Percentiles rank a stretch among this genome's conserved stretches.
phyloP scores from a whole-genome alignment of 1,140 invertebrate genomes.

The Calephelis nemesis region DNA sequence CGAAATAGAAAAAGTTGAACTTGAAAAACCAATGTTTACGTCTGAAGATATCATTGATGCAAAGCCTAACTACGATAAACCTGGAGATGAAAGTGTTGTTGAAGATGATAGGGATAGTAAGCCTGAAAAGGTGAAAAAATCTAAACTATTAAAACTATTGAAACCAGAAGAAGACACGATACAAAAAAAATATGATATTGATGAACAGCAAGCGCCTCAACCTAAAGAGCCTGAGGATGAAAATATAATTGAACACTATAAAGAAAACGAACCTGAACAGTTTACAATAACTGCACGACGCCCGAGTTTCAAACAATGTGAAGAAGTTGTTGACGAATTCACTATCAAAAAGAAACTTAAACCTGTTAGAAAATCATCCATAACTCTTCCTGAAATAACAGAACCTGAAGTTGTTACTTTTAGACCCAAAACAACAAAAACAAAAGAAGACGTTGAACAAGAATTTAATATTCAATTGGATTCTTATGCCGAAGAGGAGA shows the following conservation, averaged over 20 bases:
- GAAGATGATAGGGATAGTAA: neutral
- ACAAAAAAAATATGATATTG: conserved; percentile 21
- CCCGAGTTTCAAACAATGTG: conserved; percentile 75
- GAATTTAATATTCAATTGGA: conserved; percentile 91
- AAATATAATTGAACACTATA: conserved; percentile 12
- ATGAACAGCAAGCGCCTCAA: neutral
- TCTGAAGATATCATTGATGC: conserved; percentile 59
- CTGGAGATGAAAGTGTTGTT: conserved; percentile 40
- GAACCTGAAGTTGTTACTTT: conserved; percentile 88
- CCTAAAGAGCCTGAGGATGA: neutral
- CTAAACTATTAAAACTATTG: conserved; percentile 29
- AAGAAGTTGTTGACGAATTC: conserved; percentile 86
- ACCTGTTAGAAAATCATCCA: conserved; percentile 81
- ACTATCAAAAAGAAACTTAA: conserved; percentile 85
- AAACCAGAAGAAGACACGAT: conserved; percentile 11
- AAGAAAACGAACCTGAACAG: conserved; percentile 73
- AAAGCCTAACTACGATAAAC: conserved; percentile 41
- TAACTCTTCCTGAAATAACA: conserved; percentile 83
- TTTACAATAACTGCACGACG: conserved; percentile 79
- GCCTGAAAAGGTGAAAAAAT: neutral
- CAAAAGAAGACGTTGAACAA: conserved; percentile 91
- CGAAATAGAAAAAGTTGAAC: conserved; percentile 70
- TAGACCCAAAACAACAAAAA: conserved; percentile 84
- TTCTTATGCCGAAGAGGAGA: conserved; percentile 91
- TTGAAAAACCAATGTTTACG: conserved; percentile 71